These are phyloP conservation scores for Drosophila kepulauana DNA, from an alignment of 1,140 invertebrate genomes.

Conservation along the genomic window DNA sequence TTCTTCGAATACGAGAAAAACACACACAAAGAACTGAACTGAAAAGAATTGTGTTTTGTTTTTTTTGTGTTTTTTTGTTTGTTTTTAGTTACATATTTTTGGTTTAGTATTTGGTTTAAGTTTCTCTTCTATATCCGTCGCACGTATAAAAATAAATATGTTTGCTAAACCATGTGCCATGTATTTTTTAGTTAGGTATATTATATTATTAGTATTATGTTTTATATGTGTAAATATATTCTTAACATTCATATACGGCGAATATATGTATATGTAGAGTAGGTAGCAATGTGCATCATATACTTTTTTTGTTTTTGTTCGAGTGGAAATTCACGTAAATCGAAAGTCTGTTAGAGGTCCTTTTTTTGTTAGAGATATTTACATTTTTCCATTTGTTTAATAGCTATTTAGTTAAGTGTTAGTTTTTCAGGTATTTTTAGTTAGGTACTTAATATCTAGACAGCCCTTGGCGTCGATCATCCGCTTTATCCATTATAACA, in stretches of 20 bases:
- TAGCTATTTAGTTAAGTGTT: conserved; percentile 54
- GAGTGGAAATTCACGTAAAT: conserved; percentile 57
- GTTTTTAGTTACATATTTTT: conserved; percentile 28
- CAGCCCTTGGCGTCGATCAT: conserved; percentile 32
- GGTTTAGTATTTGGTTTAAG: conserved; percentile 1
- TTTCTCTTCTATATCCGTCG: conserved; percentile 26
- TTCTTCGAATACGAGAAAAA: conserved; percentile 67
- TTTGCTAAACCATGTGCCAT: conserved; percentile 29
- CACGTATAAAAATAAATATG: conserved; percentile 83
- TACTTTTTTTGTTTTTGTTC: background rate
- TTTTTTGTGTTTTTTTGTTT: too few species aligned
- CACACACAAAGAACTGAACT: conserved; percentile 63
- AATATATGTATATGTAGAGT: conserved; percentile 2
- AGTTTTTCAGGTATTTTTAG: conserved; percentile 66
- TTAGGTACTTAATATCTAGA: conserved; percentile 79
- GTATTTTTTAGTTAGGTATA: conserved; percentile 10
- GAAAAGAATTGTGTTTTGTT: conserved; percentile 46
- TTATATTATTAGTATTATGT: conserved; percentile 16
- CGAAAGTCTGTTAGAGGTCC: conserved; percentile 69
- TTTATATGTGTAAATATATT: conserved; percentile 37
- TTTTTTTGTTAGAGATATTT: conserved; percentile 30
- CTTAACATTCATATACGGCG: conserved; percentile 24
- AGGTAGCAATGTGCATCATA: conserved; percentile 50
- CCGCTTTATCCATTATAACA: conserved; percentile 8
- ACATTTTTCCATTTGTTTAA: conserved; percentile 8